Evolutionary conservation across 92 coral and sea anemone species (phyloP).

Genomic region (Porites cylindrica): DNA sequence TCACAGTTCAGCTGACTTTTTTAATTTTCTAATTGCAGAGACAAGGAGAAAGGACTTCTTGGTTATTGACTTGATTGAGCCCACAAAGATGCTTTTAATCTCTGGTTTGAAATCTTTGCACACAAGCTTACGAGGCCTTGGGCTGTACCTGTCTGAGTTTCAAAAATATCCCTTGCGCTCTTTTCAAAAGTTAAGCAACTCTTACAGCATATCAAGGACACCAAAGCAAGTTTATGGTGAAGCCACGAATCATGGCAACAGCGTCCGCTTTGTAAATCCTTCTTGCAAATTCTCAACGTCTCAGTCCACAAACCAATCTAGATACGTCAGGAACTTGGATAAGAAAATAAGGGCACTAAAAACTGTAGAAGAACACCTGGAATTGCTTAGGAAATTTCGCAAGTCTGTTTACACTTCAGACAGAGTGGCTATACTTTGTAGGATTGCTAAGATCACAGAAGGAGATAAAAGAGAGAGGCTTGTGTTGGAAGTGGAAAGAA

Average conservation of each 20-base stretch:
- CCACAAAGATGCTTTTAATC: not conserved
- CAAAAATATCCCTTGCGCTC: not conserved
- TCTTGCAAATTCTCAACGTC: not conserved
- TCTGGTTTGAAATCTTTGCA: not conserved
- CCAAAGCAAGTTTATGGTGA: no score
- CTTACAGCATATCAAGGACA: not conserved
- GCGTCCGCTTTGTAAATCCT: not conserved
- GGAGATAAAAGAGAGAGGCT: conserved; percentile 20
- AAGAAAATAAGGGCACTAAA: not conserved
- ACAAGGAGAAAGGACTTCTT: not conserved
- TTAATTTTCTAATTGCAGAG: not conserved
- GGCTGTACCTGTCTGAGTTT: not conserved
- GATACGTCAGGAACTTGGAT: not conserved
- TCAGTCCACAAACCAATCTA: not conserved
- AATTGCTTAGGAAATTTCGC: not conserved
- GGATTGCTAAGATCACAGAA: conserved; percentile 23
- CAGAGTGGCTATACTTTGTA: conserved; percentile 8
- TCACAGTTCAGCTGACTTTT: not conserved
- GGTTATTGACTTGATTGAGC: not conserved
- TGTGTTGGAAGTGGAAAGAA: conserved; percentile 6
- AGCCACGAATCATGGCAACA: not conserved
- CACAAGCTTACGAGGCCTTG: not conserved
- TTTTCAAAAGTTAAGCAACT: not conserved
- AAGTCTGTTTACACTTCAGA: not conserved
- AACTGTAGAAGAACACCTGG: conserved; percentile 7